Evolutionary conservation across 2,113 vertebrate species (phyloP).

Genomic region (Cnemophilus loriae): DNA sequence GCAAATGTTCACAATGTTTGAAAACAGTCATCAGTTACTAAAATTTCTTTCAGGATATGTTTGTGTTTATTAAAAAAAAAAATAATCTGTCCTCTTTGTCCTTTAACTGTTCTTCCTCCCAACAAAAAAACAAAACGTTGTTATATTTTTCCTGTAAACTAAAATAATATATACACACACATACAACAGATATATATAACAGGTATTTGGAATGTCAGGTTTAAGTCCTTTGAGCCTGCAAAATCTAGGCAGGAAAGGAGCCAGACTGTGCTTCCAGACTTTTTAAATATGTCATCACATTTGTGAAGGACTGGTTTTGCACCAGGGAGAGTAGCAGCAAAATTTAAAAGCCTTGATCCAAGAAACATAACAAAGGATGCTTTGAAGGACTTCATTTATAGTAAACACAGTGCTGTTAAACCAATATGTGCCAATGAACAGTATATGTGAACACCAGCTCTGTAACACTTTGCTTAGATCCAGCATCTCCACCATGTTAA

Average conservation of each 20-base stretch:
- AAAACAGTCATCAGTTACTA: not conserved
- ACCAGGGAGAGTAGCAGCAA: not conserved
- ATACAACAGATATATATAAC: fast-evolving
- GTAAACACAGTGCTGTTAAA: not conserved
- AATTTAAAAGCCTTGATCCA: not conserved
- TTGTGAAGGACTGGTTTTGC: not conserved
- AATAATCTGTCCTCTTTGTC: not conserved
- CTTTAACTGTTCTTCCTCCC: not conserved
- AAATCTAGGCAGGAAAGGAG: not conserved
- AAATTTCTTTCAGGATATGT: not conserved
- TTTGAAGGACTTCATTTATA: not conserved
- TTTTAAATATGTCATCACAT: not conserved
- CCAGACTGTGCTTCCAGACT: not conserved
- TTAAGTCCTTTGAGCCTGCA: not conserved
- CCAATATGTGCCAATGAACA: not conserved
- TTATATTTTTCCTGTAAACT: not conserved
- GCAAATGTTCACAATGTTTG: not conserved
- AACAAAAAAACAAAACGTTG: not conserved
- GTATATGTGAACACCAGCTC: fast-evolving
- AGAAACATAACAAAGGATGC: not conserved
- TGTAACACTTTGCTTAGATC: not conserved
- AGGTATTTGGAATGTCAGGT: not conserved
- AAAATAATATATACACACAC: not conserved
- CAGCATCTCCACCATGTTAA: not conserved
- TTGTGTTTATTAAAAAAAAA: not conserved